Evolutionary conservation across 2,888 invertebrate genomes (phyloP).

Genomic region (Alsophila aescularia): DNA sequence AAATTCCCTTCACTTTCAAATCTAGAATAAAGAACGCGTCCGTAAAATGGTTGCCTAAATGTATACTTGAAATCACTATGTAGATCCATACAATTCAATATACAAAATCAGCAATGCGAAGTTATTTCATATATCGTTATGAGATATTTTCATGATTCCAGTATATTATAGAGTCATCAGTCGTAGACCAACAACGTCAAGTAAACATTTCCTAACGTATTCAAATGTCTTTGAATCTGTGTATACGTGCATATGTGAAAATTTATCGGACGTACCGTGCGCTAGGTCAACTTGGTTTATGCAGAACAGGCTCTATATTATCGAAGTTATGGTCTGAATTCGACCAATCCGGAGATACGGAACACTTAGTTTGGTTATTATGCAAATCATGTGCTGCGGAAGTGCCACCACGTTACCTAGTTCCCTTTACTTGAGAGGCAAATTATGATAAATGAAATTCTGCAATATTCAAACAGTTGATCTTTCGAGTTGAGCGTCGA

Average conservation of each 20-base stretch:
- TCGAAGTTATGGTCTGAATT: slow-evolving; percentile 56
- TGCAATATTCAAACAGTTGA: slow-evolving; percentile 47
- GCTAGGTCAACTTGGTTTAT: slow-evolving; percentile 47
- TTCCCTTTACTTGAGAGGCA: slow-evolving; percentile 71
- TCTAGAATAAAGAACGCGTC: no score
- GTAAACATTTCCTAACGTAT: slow-evolving; percentile 60
- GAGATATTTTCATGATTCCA: background rate
- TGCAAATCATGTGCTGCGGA: slow-evolving; percentile 77
- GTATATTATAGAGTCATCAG: slow-evolving; percentile 6
- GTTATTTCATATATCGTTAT: background rate
- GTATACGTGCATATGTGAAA: slow-evolving; percentile 54
- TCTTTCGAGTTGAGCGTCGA: background rate
- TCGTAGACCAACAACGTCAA: slow-evolving; percentile 34
- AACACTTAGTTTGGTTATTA: slow-evolving; percentile 73
- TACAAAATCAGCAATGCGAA: background rate
- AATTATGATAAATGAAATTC: slow-evolving; percentile 74
- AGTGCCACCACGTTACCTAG: slow-evolving; percentile 72
- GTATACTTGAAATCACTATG: background rate
- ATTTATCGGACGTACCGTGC: slow-evolving; percentile 66
- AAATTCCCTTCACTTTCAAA: no score
- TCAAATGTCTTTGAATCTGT: slow-evolving; percentile 68
- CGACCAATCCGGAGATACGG: slow-evolving; percentile 44
- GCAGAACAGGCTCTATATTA: slow-evolving; percentile 50
- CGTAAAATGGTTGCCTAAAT: background rate
- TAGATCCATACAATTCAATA: background rate